phyloP scores from a whole-genome alignment of 2,888 invertebrate genomes.

The Cerceris ruficornis region DNA sequence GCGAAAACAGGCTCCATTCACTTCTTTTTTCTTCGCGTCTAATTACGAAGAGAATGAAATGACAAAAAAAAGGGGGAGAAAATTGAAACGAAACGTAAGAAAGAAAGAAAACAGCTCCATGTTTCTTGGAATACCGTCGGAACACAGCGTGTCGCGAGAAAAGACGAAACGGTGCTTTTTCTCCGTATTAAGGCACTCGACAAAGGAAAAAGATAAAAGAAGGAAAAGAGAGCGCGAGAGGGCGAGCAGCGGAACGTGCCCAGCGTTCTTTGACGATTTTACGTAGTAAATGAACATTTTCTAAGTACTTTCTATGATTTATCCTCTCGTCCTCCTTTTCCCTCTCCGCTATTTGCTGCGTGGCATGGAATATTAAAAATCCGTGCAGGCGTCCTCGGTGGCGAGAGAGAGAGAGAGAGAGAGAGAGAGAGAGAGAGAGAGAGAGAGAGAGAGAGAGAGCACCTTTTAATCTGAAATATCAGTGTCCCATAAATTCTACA shows the following conservation, averaged over 20 bases:
- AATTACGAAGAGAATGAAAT: too few species aligned
- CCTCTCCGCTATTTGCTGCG: background rate
- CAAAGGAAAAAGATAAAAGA: conserved; percentile 29
- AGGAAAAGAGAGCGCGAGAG: conserved; percentile 8
- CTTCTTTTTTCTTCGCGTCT: too few species aligned
- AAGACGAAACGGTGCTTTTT: conserved; percentile 36
- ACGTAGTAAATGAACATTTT: conserved; percentile 44
- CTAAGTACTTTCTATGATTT: conserved; percentile 28
- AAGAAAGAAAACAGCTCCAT: conserved; percentile 1
- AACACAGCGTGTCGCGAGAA: conserved; percentile 25
- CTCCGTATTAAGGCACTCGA: conserved; percentile 13
- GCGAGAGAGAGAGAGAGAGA: too few species aligned
- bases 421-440: too few species aligned
- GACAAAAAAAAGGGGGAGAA: conserved; percentile 4
- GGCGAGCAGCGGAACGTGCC: background rate
- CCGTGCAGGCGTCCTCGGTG: too few species aligned
- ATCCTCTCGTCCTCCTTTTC: conserved; percentile 27
- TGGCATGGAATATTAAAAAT: too few species aligned
- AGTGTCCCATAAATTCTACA: too few species aligned
- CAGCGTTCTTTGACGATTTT: conserved; percentile 36
- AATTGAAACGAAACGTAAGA: conserved; percentile 22
- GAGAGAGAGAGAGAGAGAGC: too few species aligned
- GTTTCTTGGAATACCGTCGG: conserved; percentile 1
- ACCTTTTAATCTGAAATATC: too few species aligned
- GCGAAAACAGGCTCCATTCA: too few species aligned